Evolutionary conservation across 2,797 vertebrate species (phyloP), one percentile per base, ranked within the genome.

Genomic region (Gymnodraco acuticeps): DNA sequence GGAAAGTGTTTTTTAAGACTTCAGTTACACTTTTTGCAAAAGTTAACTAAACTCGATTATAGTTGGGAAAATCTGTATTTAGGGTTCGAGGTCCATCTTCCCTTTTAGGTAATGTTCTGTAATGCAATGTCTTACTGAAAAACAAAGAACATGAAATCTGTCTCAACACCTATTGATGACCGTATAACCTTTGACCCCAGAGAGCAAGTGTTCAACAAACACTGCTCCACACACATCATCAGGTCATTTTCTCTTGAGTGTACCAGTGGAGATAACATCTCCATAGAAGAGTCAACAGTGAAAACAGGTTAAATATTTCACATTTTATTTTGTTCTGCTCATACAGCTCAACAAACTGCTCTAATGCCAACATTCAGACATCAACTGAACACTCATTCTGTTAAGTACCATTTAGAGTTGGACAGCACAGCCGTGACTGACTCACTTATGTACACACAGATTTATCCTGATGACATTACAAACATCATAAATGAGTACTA

Each of bases 321-420:
- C 92, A 94, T 95, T 95, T 95, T 93, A 93, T 94, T 94, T 86
- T 71, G 68, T 86, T 89, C 81, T 56, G 42, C 77, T 87, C 82
- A 69, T 77, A 80, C 77, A 86, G 81, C 68, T 87, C 81, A 81
- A 83, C 83, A 87, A 81, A 83, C 78, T 16, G 77, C 79, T 87
- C 70, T 82, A 74, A 74, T 19, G 27, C 51, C 70, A 80, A 61
- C 77, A 66, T 38, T 73, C 68, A 83, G 70, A 87, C 76, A 75
- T 48, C 75, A 72, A 51, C 77, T 69, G 70, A 70, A 86, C 75
- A 72, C 70, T 70, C 78, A 68, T 38, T 66, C 71, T 53, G 56
- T 87, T 75, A 63, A 75, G 90, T 91, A 89, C 88, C 91, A 79
- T 86, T 89, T 68, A 74, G 60, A 84, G 75, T 55, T 72, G 71